Percentiles rank a stretch among this genome's conserved stretches.
These are phyloP conservation scores for Leptatherina wallacei DNA, from an alignment of 2,797 vertebrate genomes.

Conservation along the genomic window DNA sequence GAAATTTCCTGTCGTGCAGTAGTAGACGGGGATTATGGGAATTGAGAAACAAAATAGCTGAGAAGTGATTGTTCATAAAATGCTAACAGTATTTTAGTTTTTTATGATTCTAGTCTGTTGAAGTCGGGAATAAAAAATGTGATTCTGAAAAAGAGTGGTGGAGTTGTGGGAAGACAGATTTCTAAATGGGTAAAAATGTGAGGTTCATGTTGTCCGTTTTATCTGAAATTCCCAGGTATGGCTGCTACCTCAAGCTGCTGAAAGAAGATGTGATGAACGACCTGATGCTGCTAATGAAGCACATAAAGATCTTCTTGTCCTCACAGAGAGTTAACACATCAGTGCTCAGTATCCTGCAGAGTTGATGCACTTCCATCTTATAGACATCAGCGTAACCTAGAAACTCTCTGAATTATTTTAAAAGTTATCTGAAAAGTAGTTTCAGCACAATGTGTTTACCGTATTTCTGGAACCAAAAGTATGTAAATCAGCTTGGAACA, in stretches of 20 bases:
- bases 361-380: not conserved
- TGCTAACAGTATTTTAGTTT: not conserved
- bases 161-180: too few species aligned
- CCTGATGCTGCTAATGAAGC: slow-evolving; percentile 85
- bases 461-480: not conserved
- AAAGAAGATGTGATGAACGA: slow-evolving; percentile 79
- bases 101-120: slow-evolving; percentile 5
- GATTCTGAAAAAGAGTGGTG: slow-evolving; percentile 4
- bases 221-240: slow-evolving; percentile 84
- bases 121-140: not conserved
- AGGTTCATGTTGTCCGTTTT: not conserved
- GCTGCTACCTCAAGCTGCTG: slow-evolving; percentile 84
- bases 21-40: not conserved
- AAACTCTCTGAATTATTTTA: too few species aligned
- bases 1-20: slow-evolving; percentile 2
- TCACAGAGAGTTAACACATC: slow-evolving; percentile 79
- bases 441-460: too few species aligned
- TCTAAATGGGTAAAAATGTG: not conserved
- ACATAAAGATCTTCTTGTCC: slow-evolving; percentile 86
- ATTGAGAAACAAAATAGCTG: not conserved
- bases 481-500: too few species aligned
- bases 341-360: slow-evolving; percentile 89
- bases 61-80: not conserved
- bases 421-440: too few species aligned
- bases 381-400: too few species aligned